Evolutionary conservation across 1,140 invertebrate genomes (phyloP).

Genomic region (Ceratitis capitata): DNA sequence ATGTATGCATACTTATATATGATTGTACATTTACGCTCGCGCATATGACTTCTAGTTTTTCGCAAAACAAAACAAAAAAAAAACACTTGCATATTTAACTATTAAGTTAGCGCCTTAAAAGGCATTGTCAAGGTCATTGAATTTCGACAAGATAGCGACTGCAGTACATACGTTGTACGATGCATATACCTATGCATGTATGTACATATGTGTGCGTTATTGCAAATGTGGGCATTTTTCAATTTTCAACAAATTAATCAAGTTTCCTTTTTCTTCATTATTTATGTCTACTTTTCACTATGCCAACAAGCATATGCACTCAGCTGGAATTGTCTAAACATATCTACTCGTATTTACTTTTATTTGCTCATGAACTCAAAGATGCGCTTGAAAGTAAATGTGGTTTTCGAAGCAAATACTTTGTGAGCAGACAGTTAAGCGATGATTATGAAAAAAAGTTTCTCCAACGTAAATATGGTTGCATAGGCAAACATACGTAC

Average conservation of each 20-base stretch:
- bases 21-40: too few relatives aligned
- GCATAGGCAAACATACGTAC: too few relatives aligned
- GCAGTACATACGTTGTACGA: too few relatives aligned
- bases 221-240: neutral
- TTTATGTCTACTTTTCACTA: neutral
- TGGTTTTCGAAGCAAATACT: neutral
- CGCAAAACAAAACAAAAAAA: neutral
- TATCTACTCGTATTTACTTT: neutral
- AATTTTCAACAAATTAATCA: conserved; percentile 23
- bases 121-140: conserved; percentile 25
- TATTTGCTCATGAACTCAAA: neutral
- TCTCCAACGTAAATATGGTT: neutral
- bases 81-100: neutral
- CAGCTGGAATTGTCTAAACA: neutral
- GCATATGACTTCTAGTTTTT: too few relatives aligned
- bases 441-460: neutral
- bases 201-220: neutral
- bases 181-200: too few relatives aligned
- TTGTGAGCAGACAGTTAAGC: neutral
- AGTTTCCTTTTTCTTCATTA: conserved; percentile 1
- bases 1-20: neutral
- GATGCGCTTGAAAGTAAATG: neutral
- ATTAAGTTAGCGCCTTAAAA: neutral
- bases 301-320: neutral
- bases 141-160: neutral